Evolutionary conservation across 2,888 invertebrate species (phyloP).

Genomic region (Habrosyne pyritoides): DNA sequence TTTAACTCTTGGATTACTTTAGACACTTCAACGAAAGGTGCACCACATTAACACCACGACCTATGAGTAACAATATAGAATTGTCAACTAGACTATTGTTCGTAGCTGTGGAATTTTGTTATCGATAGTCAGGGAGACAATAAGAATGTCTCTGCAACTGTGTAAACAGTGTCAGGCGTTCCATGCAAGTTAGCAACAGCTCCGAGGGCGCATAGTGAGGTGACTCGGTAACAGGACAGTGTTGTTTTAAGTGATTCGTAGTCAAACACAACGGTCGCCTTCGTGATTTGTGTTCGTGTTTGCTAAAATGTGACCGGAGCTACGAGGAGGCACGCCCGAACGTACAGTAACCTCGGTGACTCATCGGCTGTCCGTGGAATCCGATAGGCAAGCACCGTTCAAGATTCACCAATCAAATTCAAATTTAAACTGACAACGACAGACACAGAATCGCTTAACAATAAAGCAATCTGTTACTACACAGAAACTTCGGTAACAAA

Average conservation of each 20-base stretch:
- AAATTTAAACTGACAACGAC: constrained; percentile 24
- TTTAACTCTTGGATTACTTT: constrained; percentile 29
- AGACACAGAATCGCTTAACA: constrained; percentile 5
- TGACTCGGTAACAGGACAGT: constrained; percentile 1
- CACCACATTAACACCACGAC: constrained; percentile 17
- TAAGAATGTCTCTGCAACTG: constrained; percentile 57
- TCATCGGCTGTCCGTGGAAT: constrained; percentile 53
- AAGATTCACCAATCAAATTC: constrained; percentile 43
- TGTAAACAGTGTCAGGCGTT: constrained; percentile 45
- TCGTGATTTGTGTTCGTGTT: constrained; percentile 24
- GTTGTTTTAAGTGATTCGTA: constrained; percentile 11
- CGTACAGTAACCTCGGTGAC: constrained; percentile 67
- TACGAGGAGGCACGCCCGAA: constrained; percentile 45
- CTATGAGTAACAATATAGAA: constrained; percentile 39
- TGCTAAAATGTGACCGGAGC: constrained; percentile 44
- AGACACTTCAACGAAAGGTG: constrained; percentile 14
- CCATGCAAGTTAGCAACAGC: constrained; percentile 12
- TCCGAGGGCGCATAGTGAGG: not conserved
- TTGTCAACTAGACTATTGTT: constrained; percentile 53
- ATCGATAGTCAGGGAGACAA: constrained; percentile 48
- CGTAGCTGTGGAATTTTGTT: constrained; percentile 59
- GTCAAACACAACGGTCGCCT: constrained; percentile 26
- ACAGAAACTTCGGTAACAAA: not conserved
- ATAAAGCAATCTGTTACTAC: not conserved
- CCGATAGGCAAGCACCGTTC: constrained; percentile 55